These are phyloP conservation scores for Dendrocincla fuliginosa DNA, from an alignment of 2,797 vertebrate species.

Conservation along the genomic window DNA sequence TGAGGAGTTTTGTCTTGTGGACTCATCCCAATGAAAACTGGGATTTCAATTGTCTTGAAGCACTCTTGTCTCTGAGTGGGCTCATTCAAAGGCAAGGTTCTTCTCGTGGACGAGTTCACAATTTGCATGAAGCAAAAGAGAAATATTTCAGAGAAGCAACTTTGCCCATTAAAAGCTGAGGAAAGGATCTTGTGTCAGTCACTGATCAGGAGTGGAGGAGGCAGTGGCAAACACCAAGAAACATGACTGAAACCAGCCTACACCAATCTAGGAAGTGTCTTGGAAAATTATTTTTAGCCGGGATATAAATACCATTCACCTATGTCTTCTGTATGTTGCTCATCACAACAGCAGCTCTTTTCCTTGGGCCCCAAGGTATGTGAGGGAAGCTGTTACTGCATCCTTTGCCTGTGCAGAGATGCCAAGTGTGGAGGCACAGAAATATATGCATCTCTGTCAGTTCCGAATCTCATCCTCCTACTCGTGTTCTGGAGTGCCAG, in stretches of 20 bases:
- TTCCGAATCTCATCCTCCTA: conserved; percentile 10
- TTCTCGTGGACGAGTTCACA: neutral
- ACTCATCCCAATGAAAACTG: neutral
- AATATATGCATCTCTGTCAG: conserved; percentile 27
- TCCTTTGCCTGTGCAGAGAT: neutral
- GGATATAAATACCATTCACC: neutral
- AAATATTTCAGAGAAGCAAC: neutral
- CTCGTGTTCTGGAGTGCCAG: conserved; percentile 3
- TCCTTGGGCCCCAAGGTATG: neutral
- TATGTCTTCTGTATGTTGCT: neutral
- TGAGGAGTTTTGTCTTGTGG: neutral
- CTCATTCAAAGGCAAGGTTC: neutral
- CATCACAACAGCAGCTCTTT: neutral
- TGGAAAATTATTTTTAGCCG: neutral
- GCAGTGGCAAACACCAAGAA: neutral
- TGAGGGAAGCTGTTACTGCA: neutral
- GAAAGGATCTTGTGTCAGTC: neutral
- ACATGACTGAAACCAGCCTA: neutral
- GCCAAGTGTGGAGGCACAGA: neutral
- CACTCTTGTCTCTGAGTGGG: neutral
- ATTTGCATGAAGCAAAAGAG: neutral
- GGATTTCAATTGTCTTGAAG: neutral
- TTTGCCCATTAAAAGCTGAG: neutral
- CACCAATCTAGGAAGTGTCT: neutral
- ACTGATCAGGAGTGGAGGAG: neutral